Evolutionary conservation across 2,797 vertebrate species (phyloP).

Genomic region (Siniperca obscura): DNA sequence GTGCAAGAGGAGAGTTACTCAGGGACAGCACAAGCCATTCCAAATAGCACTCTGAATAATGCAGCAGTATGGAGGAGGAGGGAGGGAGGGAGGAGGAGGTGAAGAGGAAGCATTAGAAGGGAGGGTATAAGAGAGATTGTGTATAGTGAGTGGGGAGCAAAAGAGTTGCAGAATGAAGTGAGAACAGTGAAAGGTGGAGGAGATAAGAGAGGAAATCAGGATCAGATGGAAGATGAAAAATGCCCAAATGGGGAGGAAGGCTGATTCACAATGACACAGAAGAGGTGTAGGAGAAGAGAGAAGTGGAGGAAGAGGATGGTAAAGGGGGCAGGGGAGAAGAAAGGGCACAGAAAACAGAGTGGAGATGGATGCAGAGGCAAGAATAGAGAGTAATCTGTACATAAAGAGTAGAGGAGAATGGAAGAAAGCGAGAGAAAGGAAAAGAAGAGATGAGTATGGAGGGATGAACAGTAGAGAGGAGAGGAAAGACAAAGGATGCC

Average conservation of each 20-base stretch:
- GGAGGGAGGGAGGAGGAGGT: neutral
- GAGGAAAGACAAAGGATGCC: constrained; percentile 5
- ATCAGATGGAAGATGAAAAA: neutral
- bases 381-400: neutral
- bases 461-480: neutral
- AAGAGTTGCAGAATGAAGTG: neutral
- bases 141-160: neutral
- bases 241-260: neutral
- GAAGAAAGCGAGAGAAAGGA: neutral
- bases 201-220: constrained; percentile 16
- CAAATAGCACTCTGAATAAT: constrained; percentile 81
- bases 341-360: neutral
- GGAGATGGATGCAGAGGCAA: neutral
- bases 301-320: neutral
- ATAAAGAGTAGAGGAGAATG: neutral
- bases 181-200: constrained; percentile 16
- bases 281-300: neutral
- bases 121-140: constrained; percentile 24
- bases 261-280: constrained; percentile 10
- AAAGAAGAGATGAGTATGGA: neutral
- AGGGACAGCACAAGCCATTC: constrained; percentile 67
- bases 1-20: constrained; percentile 59
- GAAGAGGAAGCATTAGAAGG: constrained; percentile 14
- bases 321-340: neutral
- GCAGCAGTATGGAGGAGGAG: constrained; percentile 59